A percentile compares a stretch with the other conserved stretches of the same genome.
These are phyloP conservation scores for Serrognathus titanus DNA, from an alignment of 2,888 invertebrate species.

Conservation along the genomic window DNA sequence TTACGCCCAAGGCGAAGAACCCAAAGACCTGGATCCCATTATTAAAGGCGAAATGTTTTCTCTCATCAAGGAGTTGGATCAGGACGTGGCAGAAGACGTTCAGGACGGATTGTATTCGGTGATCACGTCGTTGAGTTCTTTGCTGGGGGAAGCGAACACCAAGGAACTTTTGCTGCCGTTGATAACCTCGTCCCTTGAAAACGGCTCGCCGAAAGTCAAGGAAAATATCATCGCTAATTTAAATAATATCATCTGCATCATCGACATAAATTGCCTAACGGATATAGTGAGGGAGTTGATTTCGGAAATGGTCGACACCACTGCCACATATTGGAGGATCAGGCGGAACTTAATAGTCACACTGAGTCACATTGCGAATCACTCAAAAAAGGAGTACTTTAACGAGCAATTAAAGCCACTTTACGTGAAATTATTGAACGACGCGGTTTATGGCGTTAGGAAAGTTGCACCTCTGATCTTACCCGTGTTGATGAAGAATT, in stretches of 20 bases:
- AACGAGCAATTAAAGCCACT: conserved; percentile 37
- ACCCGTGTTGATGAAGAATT: conserved; percentile 40
- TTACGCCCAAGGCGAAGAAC: conserved; percentile 17
- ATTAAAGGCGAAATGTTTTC: conserved; percentile 37
- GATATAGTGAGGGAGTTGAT: conserved; percentile 37
- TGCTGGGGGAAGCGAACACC: conserved; percentile 36
- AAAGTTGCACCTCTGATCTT: conserved; percentile 40
- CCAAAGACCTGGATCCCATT: conserved; percentile 33
- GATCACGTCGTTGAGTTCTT: conserved; percentile 32
- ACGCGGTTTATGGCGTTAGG: conserved; percentile 41
- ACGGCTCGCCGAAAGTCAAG: conserved; percentile 37
- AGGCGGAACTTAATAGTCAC: conserved; percentile 40
- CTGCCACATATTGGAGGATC: conserved; percentile 41
- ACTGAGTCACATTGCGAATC: conserved; percentile 38
- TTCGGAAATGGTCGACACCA: conserved; percentile 35
- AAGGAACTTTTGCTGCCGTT: conserved; percentile 38
- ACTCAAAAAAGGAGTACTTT: conserved; percentile 38
- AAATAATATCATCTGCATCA: conserved; percentile 28
- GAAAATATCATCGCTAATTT: conserved; percentile 41
- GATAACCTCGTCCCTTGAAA: conserved; percentile 36
- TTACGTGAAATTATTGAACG: conserved; percentile 39
- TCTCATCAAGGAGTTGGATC: conserved; percentile 31
- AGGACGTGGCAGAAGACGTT: conserved; percentile 35
- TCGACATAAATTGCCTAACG: conserved; percentile 37
- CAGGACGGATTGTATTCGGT: conserved; percentile 36